These are phyloP conservation scores for Asarcornis scutulata DNA, from an alignment of 2,113 vertebrate species.

Conservation along the genomic window DNA sequence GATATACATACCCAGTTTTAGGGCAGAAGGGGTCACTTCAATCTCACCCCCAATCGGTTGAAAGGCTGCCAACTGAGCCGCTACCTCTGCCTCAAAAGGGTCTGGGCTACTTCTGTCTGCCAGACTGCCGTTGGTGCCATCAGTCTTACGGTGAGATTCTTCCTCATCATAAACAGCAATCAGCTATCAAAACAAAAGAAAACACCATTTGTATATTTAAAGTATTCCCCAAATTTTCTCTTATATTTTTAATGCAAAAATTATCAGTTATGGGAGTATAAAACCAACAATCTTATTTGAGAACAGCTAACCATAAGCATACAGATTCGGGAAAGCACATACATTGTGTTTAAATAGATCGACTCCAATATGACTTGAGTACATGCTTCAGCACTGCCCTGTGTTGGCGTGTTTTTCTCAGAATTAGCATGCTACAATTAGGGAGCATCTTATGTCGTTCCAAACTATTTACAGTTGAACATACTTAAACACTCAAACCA, in stretches of 20 bases:
- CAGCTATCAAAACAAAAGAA: slow-evolving; percentile 81
- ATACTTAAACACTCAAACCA: neutral
- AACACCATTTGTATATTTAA: neutral
- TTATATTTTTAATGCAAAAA: neutral
- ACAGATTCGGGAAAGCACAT: neutral
- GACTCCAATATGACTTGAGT: neutral
- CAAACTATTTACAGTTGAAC: neutral
- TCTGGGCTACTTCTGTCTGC: slow-evolving; percentile 84
- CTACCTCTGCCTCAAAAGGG: slow-evolving; percentile 84
- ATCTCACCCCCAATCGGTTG: slow-evolving; percentile 92
- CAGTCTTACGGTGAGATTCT: slow-evolving; percentile 82
- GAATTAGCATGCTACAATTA: neutral
- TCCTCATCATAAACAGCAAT: slow-evolving; percentile 95
- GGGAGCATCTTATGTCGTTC: neutral
- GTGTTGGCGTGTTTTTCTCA: neutral
- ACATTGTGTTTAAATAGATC: neutral
- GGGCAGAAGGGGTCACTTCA: slow-evolving; percentile 91
- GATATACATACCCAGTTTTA: slow-evolving; percentile 89
- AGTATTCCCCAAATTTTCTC: neutral
- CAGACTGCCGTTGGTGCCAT: slow-evolving; percentile 72
- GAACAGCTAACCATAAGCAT: neutral
- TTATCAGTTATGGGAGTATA: neutral
- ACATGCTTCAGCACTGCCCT: neutral
- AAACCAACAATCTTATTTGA: neutral
- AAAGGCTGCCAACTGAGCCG: slow-evolving; percentile 84